Evolutionary conservation across 2,888 invertebrate species (phyloP), one percentile per base, ranked within the genome.

Genomic region (Eilema sororculum): DNA sequence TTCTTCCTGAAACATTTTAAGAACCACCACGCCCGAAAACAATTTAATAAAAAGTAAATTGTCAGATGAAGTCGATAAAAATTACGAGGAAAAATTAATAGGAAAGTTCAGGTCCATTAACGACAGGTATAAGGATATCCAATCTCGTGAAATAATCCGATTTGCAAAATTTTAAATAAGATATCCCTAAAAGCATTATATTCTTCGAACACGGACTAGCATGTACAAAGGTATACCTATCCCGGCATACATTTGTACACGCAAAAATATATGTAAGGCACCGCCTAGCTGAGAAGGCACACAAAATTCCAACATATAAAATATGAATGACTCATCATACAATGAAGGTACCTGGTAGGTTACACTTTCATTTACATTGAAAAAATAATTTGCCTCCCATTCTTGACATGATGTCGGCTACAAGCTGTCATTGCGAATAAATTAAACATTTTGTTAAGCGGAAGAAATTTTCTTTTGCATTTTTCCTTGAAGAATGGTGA

Each of bases 141-240:
- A 46, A 63, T 41, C 63, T 58, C n/a, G 28, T 16, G 12, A 13
- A 63, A 24, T 30, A 57, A 61, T 67, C 57, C n/a, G 30, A 56
- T 68, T 65, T 65, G 52, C 24, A 16, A 41, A 37, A 62, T 62
- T 62, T 20, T 58, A n/a, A n/a, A 41, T n/a, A n/a, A n/a, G n/a
- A 68, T 46, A 64, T 41, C n/a, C n/a, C 28, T 64, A 30, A 64
- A 30, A 68, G 56, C 59, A 28, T 67, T 63, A 65, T 25, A 56
- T 61, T n/a, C 68, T 65, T 68, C 57, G 28, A 65, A 68, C n/a
- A 61, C 28, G 46, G 33, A n/a, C 57, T 72, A 59, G 68, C 10
- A 37, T 3, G 33, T 64, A 33, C 28, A n/a, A n/a, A n/a, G n/a
- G n/a, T n/a, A n/a, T n/a, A n/a, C n/a, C n/a, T n/a, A n/a, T n/a